Evolutionary conservation across 2,113 vertebrate genomes (phyloP), one percentile per base, ranked within the genome.

Genomic region (Pygoscelis adeliae): DNA sequence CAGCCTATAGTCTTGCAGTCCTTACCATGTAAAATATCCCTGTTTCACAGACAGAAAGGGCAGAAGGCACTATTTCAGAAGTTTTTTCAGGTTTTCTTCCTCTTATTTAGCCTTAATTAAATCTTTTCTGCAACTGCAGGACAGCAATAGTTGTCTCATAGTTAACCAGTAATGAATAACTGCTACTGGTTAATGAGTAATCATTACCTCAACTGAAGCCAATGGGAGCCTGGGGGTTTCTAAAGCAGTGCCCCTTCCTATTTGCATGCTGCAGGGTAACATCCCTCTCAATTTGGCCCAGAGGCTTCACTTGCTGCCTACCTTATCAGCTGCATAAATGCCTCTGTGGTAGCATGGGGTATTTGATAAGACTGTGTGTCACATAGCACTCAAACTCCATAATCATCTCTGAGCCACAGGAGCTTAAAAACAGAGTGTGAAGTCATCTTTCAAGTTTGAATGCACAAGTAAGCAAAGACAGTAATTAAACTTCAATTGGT

Each of bases 401-500:
- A 98, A 98, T 97, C 95, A 93, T 97, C 93, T 97, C 91, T 97
- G 97, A 96, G 95, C 91, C 95, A 89, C 97, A 96, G 91, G 96
- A 97, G 96, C 96, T 97, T 98, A 97, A 95, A 97, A 97, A 96
- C 42, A 20, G 94, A 98, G 94, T 97, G 97, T 98, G 97, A 98
- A 98, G 98, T 98, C 98, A 98, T 97, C 97, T 97, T 98, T 97
- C 96, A 98, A 98, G 97, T 97, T 97, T 97, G 98, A 98, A 97
- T 98, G 96, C 95, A 91, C 97, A 98, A 98, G 97, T 89, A 95
- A 97, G 97, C 98, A 98, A 98, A 98, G 96, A 98, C 97, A 98
- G 96, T 97, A 98, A 98, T 98, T 98, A 98, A 98, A 98, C 98
- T 98, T 98, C 97, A 98, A 97, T 98, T 98, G 98, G 92, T 95